Percentiles rank a stretch among this genome's conserved stretches.
Evolutionary conservation across 1,140 invertebrate genomes (phyloP).

Genomic region (Latrodectus geometricus): DNA sequence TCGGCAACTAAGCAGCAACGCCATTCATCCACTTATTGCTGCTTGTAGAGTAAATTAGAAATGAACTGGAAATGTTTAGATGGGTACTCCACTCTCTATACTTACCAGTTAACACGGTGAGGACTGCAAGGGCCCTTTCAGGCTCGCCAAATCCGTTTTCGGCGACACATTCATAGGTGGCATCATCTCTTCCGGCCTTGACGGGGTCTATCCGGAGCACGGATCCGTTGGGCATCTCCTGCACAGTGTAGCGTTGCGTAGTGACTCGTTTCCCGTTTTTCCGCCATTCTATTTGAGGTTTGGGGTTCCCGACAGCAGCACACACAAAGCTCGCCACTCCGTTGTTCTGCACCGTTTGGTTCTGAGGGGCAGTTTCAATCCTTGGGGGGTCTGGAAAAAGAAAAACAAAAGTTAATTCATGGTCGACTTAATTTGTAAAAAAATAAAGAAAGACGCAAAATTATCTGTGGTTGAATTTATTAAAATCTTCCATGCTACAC

Average conservation of each 20-base stretch:
- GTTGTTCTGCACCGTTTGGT: conserved; percentile 87
- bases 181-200: conserved; percentile 83
- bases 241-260: conserved; percentile 69
- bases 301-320: conserved; percentile 88
- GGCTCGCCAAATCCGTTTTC: conserved; percentile 96
- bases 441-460: too few species aligned
- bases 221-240: conserved; percentile 77
- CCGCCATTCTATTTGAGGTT: conserved; percentile 72
- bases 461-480: too few species aligned
- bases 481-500: too few species aligned
- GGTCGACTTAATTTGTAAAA: too few species aligned
- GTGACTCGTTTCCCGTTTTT: conserved; percentile 69
- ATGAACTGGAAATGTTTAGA: too few species aligned
- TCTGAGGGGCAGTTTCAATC: conserved; percentile 85
- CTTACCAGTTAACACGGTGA: conserved; percentile 90
- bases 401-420: not conserved
- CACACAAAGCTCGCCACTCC: conserved; percentile 96
- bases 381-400: conserved; percentile 85
- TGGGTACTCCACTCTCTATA: conserved; percentile 56
- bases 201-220: conserved; percentile 94
- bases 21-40: too few species aligned
- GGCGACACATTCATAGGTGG: conserved; percentile 93
- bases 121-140: conserved; percentile 85
- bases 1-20: too few species aligned
- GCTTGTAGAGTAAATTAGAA: too few species aligned